Percentiles rank a stretch among this genome's conserved stretches.
These are phyloP conservation scores for Meganola albula DNA, from an alignment of 2,888 invertebrate genomes.

Conservation along the genomic window DNA sequence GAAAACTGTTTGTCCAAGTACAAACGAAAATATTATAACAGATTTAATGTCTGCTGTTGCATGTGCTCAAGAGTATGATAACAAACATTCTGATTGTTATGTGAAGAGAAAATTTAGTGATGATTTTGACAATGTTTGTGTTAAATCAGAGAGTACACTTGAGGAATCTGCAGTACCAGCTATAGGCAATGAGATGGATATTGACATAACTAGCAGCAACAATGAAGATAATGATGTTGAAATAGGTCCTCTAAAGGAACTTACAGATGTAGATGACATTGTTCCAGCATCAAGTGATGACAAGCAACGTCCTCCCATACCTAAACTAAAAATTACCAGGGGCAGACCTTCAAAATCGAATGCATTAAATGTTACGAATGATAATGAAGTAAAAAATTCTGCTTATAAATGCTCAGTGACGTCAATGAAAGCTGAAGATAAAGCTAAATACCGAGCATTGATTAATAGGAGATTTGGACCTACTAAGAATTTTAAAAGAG, in stretches of 20 bases:
- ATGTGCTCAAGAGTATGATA: conserved; percentile 79
- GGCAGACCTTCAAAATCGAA: conserved; percentile 54
- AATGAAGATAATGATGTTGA: conserved; percentile 68
- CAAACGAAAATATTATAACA: conserved; percentile 77
- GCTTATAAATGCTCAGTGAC: conserved; percentile 69
- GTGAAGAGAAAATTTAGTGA: conserved; percentile 63
- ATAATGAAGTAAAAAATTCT: conserved; percentile 64
- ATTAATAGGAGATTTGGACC: conserved; percentile 81
- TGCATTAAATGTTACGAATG: conserved; percentile 47
- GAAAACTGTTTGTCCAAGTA: conserved; percentile 56
- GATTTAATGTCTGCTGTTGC: conserved; percentile 80
- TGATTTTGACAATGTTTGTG: conserved; percentile 34
- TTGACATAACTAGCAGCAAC: conserved; percentile 62
- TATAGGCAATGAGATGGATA: conserved; percentile 72
- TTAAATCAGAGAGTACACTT: conserved; percentile 75
- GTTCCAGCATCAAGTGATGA: conserved; percentile 36
- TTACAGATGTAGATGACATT: conserved; percentile 59
- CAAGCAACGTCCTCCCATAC: conserved; percentile 62
- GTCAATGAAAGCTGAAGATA: conserved; percentile 57
- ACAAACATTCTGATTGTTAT: conserved; percentile 67
- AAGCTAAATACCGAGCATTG: conserved; percentile 69
- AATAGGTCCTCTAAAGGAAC: conserved; percentile 70
- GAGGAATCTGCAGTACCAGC: conserved; percentile 73
- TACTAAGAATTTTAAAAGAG: conserved; percentile 73
- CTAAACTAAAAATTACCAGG: conserved; percentile 70